Base-by-base conservation (phyloP, 2,888 invertebrate species). In the Heliconius cydno region DNA sequence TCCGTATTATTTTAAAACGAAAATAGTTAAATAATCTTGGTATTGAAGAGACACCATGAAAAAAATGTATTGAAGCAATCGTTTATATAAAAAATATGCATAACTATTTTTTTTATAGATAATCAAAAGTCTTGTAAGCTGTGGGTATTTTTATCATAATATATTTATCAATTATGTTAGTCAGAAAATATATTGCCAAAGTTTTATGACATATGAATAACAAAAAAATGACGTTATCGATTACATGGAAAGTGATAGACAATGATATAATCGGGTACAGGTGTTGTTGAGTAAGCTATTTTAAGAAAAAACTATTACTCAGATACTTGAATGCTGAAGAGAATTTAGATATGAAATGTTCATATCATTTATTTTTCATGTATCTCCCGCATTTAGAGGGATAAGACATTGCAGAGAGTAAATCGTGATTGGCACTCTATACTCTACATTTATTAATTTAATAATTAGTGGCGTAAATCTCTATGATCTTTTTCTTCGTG, bases 1-100 rank as follows among this genome's bases (percentile, higher is more conserved):
- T 83, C 74, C 60, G 46, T 63, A 82, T 82, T 86, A 85, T 85
- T 85, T 85, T 82, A 75, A 83, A 81, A 82, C 75, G 52, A 76
- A 79, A 83, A 82, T 81, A 80, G 70, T 81, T 12, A 52, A 75
- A 78, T 83, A 82, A 83, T 81, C 60, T 52, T 75, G 28, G 41
- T 79, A 38, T 67, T 78, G 19, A 72, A 76, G 79, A 76, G 70
- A 60, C 52, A 78, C 72, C 60, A 78, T 34, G 46, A 6, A 77
- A 34, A 41, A 66, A 71, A 73, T 72, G 60, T n/a, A 41, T 34
- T 80, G 78, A 41, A 67, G 30, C 41, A 57, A 67, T 66, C 72
- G 41, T 57, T 67, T 68, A 15, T 63, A n/a, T n/a, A 3, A n/a
- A 12, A 78, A 75, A 72, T 60, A 78, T 28, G 63, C 5, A 65